phyloP scores from a whole-genome alignment of 2,113 vertebrate species.

The Phyllopteryx taeniolatus region DNA sequence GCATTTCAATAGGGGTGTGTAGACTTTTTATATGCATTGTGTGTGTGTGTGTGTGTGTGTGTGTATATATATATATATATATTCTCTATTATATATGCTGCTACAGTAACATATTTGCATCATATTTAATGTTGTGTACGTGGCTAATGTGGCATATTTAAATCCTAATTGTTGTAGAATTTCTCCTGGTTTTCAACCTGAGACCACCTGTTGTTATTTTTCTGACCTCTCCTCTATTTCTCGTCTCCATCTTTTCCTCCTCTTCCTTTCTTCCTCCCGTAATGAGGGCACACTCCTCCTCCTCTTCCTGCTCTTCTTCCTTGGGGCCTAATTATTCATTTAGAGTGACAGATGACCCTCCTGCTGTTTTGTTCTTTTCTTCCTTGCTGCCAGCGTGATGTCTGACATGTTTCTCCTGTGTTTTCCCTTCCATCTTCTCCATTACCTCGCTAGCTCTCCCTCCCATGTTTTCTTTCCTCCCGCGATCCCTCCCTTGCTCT shows the following conservation, averaged over 20 bases:
- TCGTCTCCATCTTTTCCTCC: neutral
- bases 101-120: too few species aligned
- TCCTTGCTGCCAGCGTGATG: neutral
- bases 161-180: too few species aligned
- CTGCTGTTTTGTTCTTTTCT: constrained; percentile 25
- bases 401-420: neutral
- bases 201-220: neutral
- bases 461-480: neutral
- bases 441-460: neutral
- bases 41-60: too few species aligned
- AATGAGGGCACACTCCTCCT: constrained; percentile 43
- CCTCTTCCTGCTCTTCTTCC: neutral
- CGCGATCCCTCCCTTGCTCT: constrained; percentile 1
- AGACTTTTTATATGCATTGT: too few species aligned
- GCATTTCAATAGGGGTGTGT: too few species aligned
- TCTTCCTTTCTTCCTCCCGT: constrained; percentile 4
- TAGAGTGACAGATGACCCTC: constrained; percentile 45
- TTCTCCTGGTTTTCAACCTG: neutral
- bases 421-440: constrained; percentile 1
- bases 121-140: too few species aligned
- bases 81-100: too few species aligned
- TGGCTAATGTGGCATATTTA: too few species aligned
- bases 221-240: constrained; percentile 9
- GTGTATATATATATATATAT: too few species aligned
- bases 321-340: constrained; percentile 41